These are phyloP conservation scores for Dysidea cf. avara DNA, from an alignment of 37 sponge, comb jelly and placozoan species.

Conservation along the genomic window DNA sequence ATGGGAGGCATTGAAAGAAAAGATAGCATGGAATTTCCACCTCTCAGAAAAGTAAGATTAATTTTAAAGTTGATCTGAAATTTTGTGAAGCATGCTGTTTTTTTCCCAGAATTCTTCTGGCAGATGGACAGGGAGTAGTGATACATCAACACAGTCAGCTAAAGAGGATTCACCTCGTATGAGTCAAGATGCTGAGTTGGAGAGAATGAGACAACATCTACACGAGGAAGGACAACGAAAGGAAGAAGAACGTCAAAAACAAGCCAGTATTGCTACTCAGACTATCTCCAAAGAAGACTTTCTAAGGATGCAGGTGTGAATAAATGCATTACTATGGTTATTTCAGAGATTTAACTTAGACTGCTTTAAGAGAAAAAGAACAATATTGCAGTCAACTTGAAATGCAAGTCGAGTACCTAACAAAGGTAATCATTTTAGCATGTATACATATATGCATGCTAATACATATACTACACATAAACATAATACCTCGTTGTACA, in stretches of 20 bases:
- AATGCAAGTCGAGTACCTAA: neutral
- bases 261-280: no score
- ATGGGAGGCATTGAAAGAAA: conserved; percentile 52
- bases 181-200: conserved; percentile 11
- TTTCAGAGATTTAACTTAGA: no score
- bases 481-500: no score
- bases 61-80: neutral
- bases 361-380: neutral
- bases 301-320: conserved; percentile 1
- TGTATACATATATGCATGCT: no score
- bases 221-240: conserved; percentile 20
- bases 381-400: conserved; percentile 6
- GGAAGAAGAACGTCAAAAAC: conserved; percentile 3
- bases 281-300: neutral
- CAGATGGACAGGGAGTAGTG: conserved; percentile 31
- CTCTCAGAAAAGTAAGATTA: conserved; percentile 27
- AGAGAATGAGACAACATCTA: conserved; percentile 47
- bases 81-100: neutral
- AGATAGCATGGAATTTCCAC: conserved; percentile 50
- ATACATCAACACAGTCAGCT: conserved; percentile 9
- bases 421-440: no score
- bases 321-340: no score
- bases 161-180: neutral
- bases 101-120: no score
- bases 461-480: no score